Percentiles rank a stretch among this genome's conserved stretches.
phyloP scores from a whole-genome alignment of 2,888 invertebrate species.

The Theristus sp. region DNA sequence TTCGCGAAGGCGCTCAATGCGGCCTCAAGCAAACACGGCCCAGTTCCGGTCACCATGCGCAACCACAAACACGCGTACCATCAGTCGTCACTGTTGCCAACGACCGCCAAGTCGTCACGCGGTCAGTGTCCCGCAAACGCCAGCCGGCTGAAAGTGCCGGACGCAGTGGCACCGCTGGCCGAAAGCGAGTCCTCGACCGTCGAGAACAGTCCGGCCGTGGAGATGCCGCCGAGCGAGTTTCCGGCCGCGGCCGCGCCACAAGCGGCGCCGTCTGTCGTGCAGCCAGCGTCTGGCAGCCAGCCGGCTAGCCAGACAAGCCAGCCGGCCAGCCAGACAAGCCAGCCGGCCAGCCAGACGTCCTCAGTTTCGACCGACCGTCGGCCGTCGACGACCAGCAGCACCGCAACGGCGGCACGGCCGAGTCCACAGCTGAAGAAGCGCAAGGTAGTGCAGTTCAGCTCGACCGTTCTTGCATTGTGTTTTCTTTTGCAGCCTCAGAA shows the following conservation, averaged over 20 bases:
- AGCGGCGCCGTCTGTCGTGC: neutral
- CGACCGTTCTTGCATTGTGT: too few species aligned
- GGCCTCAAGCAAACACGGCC: neutral
- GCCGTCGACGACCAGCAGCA: neutral
- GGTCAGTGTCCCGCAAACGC: neutral
- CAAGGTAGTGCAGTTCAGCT: too few species aligned
- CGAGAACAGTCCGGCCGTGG: constrained; percentile 20
- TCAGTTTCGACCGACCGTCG: neutral
- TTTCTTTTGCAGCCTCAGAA: too few species aligned
- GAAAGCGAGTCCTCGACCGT: constrained; percentile 18
- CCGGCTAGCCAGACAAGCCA: too few species aligned
- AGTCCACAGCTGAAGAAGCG: neutral
- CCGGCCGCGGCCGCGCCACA: neutral
- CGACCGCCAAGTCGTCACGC: neutral
- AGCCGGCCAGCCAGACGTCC: neutral
- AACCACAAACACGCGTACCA: neutral
- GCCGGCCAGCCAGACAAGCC: too few species aligned
- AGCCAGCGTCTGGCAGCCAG: neutral
- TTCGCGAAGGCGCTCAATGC: neutral
- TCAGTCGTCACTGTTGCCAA: neutral
- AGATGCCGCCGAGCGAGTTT: constrained; percentile 13
- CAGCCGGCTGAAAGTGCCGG: neutral
- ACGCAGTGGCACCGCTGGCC: constrained; percentile 16
- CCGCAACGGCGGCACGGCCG: neutral
- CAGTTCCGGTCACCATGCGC: neutral